A percentile compares a stretch with the other conserved stretches of the same genome.
phyloP scores from a whole-genome alignment of 1,140 invertebrate species.

The Macrocentrus cingulum region DNA sequence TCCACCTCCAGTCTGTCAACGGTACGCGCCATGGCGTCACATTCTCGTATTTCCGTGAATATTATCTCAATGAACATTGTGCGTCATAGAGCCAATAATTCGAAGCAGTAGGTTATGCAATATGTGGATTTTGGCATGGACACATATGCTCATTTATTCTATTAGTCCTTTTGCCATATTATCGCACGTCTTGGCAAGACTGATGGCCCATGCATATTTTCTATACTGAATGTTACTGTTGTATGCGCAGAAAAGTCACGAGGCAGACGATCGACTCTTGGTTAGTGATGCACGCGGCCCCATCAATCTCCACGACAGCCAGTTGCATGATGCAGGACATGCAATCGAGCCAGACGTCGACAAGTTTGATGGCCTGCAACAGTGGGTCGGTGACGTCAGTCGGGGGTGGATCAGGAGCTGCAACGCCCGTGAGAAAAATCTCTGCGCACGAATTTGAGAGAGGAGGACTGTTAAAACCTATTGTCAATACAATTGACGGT shows the following conservation, averaged over 20 bases:
- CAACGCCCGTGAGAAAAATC: conserved; percentile 91
- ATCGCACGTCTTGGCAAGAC: too few species aligned
- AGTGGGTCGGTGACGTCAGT: conserved; percentile 19
- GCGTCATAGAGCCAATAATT: too few species aligned
- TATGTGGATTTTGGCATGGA: not conserved
- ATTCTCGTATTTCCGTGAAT: too few species aligned
- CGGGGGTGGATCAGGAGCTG: conserved; percentile 70
- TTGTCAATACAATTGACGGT: conserved; percentile 88
- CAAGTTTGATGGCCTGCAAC: conserved; percentile 17
- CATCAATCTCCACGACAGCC: conserved; percentile 60
- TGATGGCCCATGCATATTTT: too few species aligned
- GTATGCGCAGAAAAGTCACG: conserved; percentile 78
- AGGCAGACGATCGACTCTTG: conserved; percentile 88
- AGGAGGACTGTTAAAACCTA: conserved; percentile 85
- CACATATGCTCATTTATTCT: not conserved
- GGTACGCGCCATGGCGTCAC: too few species aligned
- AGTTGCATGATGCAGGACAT: conserved; percentile 59
- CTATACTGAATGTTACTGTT: not conserved
- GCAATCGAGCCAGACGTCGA: conserved; percentile 62
- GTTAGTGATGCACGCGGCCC: conserved; percentile 84
- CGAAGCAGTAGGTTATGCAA: not conserved
- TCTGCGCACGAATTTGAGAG: conserved; percentile 94
- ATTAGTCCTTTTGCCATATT: not conserved
- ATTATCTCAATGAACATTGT: too few species aligned
- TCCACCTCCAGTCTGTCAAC: too few species aligned